Evolutionary conservation across 2,113 vertebrate genomes (phyloP), one percentile per base, ranked within the genome.

Genomic region (Elachura formosa): DNA sequence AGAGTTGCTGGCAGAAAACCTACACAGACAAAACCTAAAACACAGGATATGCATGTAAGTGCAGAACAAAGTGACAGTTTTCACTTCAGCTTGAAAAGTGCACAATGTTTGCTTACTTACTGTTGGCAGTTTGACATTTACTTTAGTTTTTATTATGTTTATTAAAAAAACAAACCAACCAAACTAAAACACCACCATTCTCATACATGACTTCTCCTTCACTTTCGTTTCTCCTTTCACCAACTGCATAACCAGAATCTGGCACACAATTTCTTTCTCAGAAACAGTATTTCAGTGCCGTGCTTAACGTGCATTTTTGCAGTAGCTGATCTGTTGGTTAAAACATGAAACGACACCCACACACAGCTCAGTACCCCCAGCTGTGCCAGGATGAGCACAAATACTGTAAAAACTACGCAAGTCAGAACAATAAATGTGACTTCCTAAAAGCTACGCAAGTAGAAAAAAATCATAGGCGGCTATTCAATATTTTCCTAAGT

Each of bases 221-320:
- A 72, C 58, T 67, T 75, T 63, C 33, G 18, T 67, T 77, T 91
- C 69, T 94, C 43, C 58, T 84, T 90, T 72, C 52, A 87, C 64
- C 69, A 83, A 54, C 21, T 19, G 66, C 82, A 78, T 31, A 92
- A 87, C 51, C 61, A 93, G 83, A 96, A 90, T 59, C 48, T 74
- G 69, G 80, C 66, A 75, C 46, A 34, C 12, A 4, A 5, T 29
- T 84, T 64, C 61, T 33, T 72, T 51, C 46, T 91, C 79, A 59
- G 73, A 91, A 97, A 89, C 11, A 82, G 69, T 24, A 40, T 69
- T 92, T 93, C 64, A 33, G 72, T 74, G 89, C 78, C 64, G 67
- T 90, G 46, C 55, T 68, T 48, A 90, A 90, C 63, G 55, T 88
- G 41, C 72, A 63, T 89, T 82, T 67, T 82, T 67, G 82, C 82